A percentile compares a stretch with the other conserved stretches of the same genome.
Conservation (phyloP, 2,888 invertebrate genomes). For the Mimachlamys varia region DNA sequence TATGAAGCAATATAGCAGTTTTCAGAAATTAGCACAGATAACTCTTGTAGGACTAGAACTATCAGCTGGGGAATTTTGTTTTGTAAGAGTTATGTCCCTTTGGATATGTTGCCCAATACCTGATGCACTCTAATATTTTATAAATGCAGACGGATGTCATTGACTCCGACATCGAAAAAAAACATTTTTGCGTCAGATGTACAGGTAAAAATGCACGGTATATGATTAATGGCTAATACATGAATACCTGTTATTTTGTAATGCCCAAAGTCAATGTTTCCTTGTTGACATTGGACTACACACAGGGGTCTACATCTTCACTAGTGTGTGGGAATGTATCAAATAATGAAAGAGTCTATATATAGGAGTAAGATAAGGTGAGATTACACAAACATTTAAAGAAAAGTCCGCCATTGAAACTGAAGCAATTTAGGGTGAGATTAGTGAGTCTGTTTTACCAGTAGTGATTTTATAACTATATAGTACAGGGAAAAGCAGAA, state of each 20-base stretch:
- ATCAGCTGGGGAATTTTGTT: neutral
- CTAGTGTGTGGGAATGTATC: too few relatives aligned
- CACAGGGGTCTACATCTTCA: too few relatives aligned
- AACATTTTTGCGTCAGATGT: neutral
- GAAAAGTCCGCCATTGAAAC: too few relatives aligned
- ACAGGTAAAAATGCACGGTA: neutral
- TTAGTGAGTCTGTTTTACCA: too few relatives aligned
- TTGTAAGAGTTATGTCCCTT: constrained; percentile 15
- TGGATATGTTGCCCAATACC: neutral
- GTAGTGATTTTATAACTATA: too few relatives aligned
- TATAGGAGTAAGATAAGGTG: too few relatives aligned
- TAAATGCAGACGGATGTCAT: neutral
- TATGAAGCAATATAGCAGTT: too few relatives aligned
- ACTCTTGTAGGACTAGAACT: neutral
- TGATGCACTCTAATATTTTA: neutral
- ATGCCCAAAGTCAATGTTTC: neutral
- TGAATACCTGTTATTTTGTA: neutral
- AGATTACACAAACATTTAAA: too few relatives aligned
- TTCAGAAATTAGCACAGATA: neutral
- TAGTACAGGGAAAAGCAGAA: too few relatives aligned
- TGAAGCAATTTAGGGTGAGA: too few relatives aligned
- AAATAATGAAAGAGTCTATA: too few relatives aligned
- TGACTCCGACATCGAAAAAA: neutral
- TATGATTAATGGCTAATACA: neutral
- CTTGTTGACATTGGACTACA: neutral